Percentiles rank a stretch among this genome's conserved stretches.
phyloP scores from a whole-genome alignment of 2,888 invertebrate species.

The Serrognathus titanus region DNA sequence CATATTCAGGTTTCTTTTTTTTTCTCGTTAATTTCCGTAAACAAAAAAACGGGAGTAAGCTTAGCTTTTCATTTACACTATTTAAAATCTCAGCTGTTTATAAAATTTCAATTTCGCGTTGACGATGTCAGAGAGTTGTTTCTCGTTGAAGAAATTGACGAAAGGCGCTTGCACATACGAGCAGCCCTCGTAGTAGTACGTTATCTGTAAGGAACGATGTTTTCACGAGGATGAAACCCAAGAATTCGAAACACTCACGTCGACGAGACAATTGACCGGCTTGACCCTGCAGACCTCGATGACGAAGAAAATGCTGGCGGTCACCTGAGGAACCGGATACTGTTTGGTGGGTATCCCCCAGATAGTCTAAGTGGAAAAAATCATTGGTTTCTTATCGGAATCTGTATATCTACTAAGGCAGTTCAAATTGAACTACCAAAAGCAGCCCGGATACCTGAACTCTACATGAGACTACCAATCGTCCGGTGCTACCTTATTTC shows the following conservation, averaged over 20 bases:
- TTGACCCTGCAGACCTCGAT: conserved; percentile 40
- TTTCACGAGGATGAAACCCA: background rate
- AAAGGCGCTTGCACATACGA: conserved; percentile 35
- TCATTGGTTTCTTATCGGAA: no score
- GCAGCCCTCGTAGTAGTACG: conserved; percentile 43
- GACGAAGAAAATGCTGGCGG: conserved; percentile 47
- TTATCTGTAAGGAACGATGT: conserved; percentile 34
- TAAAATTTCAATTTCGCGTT: conserved; percentile 43
- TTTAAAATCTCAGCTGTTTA: conserved; percentile 25
- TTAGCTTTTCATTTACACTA: background rate
- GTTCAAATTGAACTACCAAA: no score
- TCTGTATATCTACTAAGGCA: no score
- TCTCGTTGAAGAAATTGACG: conserved; percentile 39
- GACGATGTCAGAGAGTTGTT: conserved; percentile 43
- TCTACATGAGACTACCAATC: no score
- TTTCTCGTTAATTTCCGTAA: no score
- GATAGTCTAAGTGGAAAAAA: conserved; percentile 31
- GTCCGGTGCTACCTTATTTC: no score
- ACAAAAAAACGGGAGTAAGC: no score
- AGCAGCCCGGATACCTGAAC: no score
- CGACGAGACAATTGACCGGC: conserved; percentile 31
- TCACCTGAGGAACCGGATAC: conserved; percentile 50
- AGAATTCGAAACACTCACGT: conserved; percentile 22
- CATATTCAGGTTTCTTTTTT: no score
- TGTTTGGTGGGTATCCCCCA: conserved; percentile 48